These are phyloP conservation scores for Pyrocoelia pectoralis DNA, from an alignment of 2,888 invertebrate genomes.

Conservation along the genomic window DNA sequence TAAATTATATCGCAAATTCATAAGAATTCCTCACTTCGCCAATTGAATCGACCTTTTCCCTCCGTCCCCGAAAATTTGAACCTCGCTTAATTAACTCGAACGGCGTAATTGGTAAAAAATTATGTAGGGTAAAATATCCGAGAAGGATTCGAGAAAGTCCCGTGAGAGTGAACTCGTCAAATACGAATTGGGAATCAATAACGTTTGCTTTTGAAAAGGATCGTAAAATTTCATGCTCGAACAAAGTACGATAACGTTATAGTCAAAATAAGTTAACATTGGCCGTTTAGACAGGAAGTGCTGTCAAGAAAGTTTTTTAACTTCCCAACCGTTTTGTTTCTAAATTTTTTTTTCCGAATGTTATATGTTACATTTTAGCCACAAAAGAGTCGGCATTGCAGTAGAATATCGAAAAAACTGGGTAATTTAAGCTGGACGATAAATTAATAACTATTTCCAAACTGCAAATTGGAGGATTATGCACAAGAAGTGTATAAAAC, in stretches of 20 bases:
- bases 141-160: neutral
- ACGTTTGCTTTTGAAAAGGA: constrained; percentile 32
- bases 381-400: neutral
- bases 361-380: constrained; percentile 8
- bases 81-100: neutral
- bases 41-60: neutral
- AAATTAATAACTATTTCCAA: constrained; percentile 24
- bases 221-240: constrained; percentile 35
- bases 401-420: neutral
- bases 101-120: neutral
- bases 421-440: neutral
- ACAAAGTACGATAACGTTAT: constrained; percentile 37
- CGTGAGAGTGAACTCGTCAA: constrained; percentile 32
- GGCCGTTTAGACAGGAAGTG: constrained; percentile 30
- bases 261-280: constrained; percentile 35
- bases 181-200: constrained; percentile 34
- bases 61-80: neutral
- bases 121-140: neutral
- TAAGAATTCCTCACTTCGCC: neutral
- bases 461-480: constrained; percentile 21
- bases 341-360: constrained; percentile 10
- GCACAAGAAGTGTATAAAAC: constrained; percentile 27
- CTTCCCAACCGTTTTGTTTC: constrained; percentile 21
- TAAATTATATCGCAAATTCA: neutral
- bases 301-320: constrained; percentile 31